phyloP scores from a whole-genome alignment of 2,888 invertebrate species.

The Eumacrocentrus americanus region DNA sequence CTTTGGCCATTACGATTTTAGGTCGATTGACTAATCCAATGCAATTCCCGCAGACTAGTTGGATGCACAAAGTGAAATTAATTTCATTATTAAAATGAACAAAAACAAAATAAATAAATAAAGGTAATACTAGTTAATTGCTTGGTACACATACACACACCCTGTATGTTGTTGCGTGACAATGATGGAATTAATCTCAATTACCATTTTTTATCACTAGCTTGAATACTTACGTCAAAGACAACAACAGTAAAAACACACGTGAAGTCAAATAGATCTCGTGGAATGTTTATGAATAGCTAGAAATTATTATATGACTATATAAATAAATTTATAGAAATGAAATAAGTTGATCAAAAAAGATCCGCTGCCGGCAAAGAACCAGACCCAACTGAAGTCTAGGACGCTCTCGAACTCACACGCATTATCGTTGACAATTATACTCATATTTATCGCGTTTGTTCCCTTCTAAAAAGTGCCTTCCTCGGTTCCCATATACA shows the following conservation, averaged over 20 bases:
- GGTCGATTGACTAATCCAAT: slow-evolving; percentile 4
- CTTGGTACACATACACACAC: background rate
- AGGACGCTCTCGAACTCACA: background rate
- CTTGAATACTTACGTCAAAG: background rate
- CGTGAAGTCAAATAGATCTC: background rate
- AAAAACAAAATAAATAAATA: background rate
- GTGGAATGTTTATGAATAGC: background rate
- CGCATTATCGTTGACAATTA: slow-evolving; percentile 10
- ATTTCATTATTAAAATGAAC: too few relatives aligned
- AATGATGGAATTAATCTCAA: background rate
- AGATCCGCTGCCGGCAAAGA: background rate
- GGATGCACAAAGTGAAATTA: background rate
- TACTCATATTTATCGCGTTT: background rate
- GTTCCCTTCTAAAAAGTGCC: too few relatives aligned
- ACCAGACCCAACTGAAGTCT: slow-evolving; percentile 6
- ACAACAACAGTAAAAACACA: background rate
- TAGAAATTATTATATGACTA: too few relatives aligned
- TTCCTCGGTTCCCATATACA: too few relatives aligned
- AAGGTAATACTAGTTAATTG: background rate
- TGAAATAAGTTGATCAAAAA: background rate
- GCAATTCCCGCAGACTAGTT: background rate
- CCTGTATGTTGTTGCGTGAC: background rate
- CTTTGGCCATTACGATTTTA: slow-evolving; percentile 8
- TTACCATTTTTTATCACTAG: background rate
- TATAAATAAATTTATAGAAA: too few relatives aligned